Conservation (phyloP, 1,140 invertebrate species). For the Drosophila equinoxialis region DNA sequence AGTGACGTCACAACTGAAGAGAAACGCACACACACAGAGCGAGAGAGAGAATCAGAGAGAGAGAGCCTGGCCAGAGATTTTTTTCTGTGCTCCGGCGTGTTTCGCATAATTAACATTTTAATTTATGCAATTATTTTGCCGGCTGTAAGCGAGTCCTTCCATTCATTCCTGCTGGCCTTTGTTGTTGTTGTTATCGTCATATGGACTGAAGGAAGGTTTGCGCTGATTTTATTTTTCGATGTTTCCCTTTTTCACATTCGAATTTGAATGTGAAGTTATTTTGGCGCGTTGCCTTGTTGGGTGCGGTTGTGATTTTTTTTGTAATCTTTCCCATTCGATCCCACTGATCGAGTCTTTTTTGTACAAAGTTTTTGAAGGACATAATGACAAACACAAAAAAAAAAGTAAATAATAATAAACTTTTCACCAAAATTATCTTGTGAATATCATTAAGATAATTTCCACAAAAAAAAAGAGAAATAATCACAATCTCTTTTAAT, state of each 20-base stretch:
- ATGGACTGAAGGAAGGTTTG: constrained; percentile 6
- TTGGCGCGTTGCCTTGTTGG: constrained; percentile 53
- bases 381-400: neutral
- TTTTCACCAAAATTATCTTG: neutral
- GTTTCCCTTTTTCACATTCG: constrained; percentile 8
- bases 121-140: constrained; percentile 82
- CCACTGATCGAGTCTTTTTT: neutral
- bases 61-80: constrained; percentile 28
- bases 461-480: neutral
- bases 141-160: constrained; percentile 46
- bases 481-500: neutral
- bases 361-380: neutral
- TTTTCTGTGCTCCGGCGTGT: constrained; percentile 28
- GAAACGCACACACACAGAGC: neutral
- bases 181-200: constrained; percentile 15
- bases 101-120: constrained; percentile 81
- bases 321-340: neutral
- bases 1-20: constrained; percentile 64
- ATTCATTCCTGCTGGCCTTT: constrained; percentile 26
- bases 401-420: no score
- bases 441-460: no score
- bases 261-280: constrained; percentile 64
- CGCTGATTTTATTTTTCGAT: constrained; percentile 15
- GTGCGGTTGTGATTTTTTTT: constrained; percentile 59
- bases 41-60: neutral